Evolutionary conservation across 2,888 invertebrate genomes (phyloP), one percentile per base, ranked within the genome.

Genomic region (Rhingia campestris): DNA sequence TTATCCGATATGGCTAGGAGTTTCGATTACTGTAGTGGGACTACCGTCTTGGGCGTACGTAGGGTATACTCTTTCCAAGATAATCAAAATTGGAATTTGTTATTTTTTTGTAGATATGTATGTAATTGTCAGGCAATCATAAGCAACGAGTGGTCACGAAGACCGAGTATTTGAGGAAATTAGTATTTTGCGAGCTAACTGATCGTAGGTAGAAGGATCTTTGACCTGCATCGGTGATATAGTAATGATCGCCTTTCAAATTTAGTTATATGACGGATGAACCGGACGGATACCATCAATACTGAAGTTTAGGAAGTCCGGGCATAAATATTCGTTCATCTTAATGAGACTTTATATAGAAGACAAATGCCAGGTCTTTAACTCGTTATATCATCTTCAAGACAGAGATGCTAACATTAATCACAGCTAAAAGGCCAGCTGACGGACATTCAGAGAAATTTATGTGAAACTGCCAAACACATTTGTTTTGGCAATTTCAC

Each of bases 1-100:
- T 79, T 70, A 84, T 79, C 69, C 79, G 82, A 84, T 84, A 84
- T 59, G 51, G 63, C 69, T 51, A 61, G 67, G 43, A 66, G 66
- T 54, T 70, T 43, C 9, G 39, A 14, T 81, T 33, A 53, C 63
- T 69, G 69, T 67, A 63, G 70, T 66, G 70, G 54, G 53, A 56
- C 72, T 82, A 77, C 81, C 76, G 81, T 66, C 72, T 39, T 67
- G 72, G 70, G 66, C 59, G 59, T 35, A 22, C 22, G 22, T 22
- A 22, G 22, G 22, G 22, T 22, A 22, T 22, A 22, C 22, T 22
- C 22, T 22, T 22, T 2, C 22, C 22, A 2, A 69, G 67, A 74
- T 74, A 54, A 59, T 74, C 80, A 39, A n/a, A 73, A 67, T 41
- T 59, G 70, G 37, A 37, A 37, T 51, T 51, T 49, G 30, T 6